A percentile compares a stretch with the other conserved stretches of the same genome.
Evolutionary conservation across 2,888 invertebrate species (phyloP).

Genomic region (Heliconius sara): DNA sequence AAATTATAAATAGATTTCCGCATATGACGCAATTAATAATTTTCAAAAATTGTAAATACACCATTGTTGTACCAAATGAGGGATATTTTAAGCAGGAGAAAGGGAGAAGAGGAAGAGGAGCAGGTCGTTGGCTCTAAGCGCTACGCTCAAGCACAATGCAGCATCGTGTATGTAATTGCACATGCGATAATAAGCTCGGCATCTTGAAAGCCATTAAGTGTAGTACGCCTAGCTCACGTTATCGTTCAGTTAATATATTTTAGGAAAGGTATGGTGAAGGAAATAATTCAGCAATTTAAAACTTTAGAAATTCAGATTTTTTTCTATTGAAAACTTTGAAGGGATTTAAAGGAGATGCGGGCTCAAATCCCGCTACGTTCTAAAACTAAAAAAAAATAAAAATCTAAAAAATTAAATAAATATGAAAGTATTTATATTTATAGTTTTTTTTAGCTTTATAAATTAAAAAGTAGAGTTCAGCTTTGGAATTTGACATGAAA

Average conservation of each 20-base stretch:
- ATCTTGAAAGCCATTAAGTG: conserved; percentile 7
- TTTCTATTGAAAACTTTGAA: too few species aligned
- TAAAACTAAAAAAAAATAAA: too few species aligned
- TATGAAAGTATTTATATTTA: too few species aligned
- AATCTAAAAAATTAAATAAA: too few species aligned
- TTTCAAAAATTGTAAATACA: background rate
- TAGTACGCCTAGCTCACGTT: background rate
- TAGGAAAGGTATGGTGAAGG: background rate
- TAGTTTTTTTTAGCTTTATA: too few species aligned
- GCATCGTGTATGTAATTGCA: conserved; percentile 6
- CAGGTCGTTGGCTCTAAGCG: background rate
- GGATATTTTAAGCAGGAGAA: background rate
- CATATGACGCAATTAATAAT: too few species aligned
- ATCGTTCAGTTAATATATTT: background rate
- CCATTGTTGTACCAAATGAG: background rate
- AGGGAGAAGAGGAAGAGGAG: too few species aligned
- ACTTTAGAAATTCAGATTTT: background rate
- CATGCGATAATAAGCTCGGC: conserved; percentile 1
- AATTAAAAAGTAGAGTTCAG: too few species aligned
- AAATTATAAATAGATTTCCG: too few species aligned
- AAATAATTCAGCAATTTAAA: background rate
- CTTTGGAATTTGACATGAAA: too few species aligned
- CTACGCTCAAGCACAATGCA: conserved; percentile 13
- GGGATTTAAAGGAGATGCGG: too few species aligned
- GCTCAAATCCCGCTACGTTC: too few species aligned